Evolutionary conservation across 1,140 invertebrate species (phyloP).

Genomic region (Octopus sinensis): DNA sequence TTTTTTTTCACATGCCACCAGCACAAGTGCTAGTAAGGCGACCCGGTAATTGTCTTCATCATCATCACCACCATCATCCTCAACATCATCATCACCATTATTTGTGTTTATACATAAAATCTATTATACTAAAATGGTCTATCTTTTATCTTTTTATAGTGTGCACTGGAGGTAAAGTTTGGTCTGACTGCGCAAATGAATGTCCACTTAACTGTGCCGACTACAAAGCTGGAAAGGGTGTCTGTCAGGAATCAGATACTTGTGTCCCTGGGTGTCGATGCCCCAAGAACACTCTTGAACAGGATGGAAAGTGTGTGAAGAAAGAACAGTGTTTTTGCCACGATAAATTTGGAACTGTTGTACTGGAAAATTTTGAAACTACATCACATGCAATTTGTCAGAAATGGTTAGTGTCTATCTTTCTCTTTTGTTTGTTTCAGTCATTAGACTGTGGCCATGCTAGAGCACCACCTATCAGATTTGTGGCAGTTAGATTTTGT

Average conservation of each 20-base stretch:
- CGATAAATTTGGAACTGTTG: slow-evolving; percentile 16
- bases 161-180: slow-evolving; percentile 5
- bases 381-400: slow-evolving; percentile 8
- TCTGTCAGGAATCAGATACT: neutral
- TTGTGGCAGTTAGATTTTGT: too few relatives aligned
- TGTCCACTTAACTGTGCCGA: neutral
- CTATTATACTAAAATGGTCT: too few relatives aligned
- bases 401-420: slow-evolving; percentile 9
- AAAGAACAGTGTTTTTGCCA: slow-evolving; percentile 22
- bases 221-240: neutral
- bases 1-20: too few relatives aligned
- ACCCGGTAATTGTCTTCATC: too few relatives aligned
- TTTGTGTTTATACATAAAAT: too few relatives aligned
- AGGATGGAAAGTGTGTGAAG: slow-evolving; percentile 17
- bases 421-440: too few relatives aligned
- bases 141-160: too few relatives aligned
- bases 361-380: neutral
- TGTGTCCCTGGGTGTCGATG: slow-evolving; percentile 18
- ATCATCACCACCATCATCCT: too few relatives aligned
- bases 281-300: slow-evolving; percentile 15
- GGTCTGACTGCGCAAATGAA: neutral
- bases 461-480: too few relatives aligned
- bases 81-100: too few relatives aligned
- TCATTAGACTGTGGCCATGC: too few relatives aligned
- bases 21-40: too few relatives aligned